These are phyloP conservation scores for Akabosia matsudoensis DNA, from an alignment of 1,140 invertebrate species.

Conservation along the genomic window DNA sequence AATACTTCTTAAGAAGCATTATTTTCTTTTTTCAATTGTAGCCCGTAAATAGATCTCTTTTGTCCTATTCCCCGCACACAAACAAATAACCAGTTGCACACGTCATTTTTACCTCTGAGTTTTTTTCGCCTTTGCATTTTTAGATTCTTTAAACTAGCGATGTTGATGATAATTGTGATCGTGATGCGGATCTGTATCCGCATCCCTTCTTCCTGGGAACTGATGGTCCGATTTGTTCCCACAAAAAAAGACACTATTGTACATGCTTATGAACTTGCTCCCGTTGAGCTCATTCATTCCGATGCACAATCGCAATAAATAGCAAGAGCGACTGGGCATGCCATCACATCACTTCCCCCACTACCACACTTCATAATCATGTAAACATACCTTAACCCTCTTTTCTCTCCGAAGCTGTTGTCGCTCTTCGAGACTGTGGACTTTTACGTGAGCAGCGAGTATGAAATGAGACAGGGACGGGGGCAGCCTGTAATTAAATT, in stretches of 20 bases:
- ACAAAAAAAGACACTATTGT: slow-evolving; percentile 61
- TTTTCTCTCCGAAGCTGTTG: not conserved
- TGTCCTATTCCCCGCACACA: not conserved
- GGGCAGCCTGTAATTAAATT: too few species aligned
- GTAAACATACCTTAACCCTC: not conserved
- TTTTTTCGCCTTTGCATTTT: too few species aligned
- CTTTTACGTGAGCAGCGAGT: too few species aligned
- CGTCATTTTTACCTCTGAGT: not conserved
- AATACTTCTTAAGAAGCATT: too few species aligned
- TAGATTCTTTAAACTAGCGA: too few species aligned
- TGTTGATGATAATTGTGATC: not conserved
- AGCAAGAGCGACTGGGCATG: not conserved
- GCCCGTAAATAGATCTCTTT: not conserved
- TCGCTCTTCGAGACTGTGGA: too few species aligned
- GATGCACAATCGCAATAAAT: not conserved
- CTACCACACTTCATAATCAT: not conserved
- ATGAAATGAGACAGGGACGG: too few species aligned
- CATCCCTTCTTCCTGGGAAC: slow-evolving; percentile 1
- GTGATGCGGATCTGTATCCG: not conserved
- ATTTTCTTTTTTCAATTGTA: too few species aligned
- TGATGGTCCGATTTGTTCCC: slow-evolving; percentile 52
- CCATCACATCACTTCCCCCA: not conserved
- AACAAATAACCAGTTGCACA: too few species aligned
- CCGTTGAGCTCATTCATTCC: slow-evolving; percentile 52
- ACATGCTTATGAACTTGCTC: not conserved